Conservation (phyloP, 2,113 vertebrate species). For the Herpetotheres cachinnans region DNA sequence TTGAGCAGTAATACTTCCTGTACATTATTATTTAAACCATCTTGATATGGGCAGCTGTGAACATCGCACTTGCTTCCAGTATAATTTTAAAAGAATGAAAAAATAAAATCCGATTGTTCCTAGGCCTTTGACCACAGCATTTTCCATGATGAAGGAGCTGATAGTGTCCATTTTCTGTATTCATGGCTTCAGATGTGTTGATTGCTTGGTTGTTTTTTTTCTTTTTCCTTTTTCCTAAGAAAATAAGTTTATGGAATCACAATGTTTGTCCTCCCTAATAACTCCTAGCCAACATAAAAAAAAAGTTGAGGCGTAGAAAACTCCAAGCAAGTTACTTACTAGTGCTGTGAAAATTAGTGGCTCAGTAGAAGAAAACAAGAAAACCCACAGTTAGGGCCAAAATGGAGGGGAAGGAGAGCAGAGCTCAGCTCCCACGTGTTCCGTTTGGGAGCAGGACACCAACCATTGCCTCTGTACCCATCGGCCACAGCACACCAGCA, state of each 20-base stretch:
- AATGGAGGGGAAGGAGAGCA: not conserved
- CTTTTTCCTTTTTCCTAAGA: not conserved
- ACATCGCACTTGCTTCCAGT: not conserved
- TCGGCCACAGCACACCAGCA: fast-evolving
- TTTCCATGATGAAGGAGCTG: not conserved
- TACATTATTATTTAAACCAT: not conserved
- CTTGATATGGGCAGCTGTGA: not conserved
- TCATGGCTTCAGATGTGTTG: not conserved
- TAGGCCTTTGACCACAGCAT: not conserved
- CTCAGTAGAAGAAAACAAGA: not conserved
- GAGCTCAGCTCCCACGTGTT: fast-evolving
- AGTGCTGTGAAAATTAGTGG: not conserved
- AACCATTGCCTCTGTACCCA: fast-evolving
- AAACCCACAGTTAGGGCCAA: not conserved
- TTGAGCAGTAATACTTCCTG: not conserved
- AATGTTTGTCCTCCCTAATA: not conserved
- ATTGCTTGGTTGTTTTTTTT: not conserved
- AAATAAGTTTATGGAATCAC: not conserved
- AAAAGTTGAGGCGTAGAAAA: not conserved
- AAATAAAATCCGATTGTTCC: not conserved
- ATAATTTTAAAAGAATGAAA: not conserved
- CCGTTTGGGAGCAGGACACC: not conserved
- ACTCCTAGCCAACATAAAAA: not conserved
- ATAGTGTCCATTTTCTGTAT: not conserved
- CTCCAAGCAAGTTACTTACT: not conserved